phyloP scores from a whole-genome alignment of 35 echinoderm and acorn worm species.

The Patiria miniata region DNA sequence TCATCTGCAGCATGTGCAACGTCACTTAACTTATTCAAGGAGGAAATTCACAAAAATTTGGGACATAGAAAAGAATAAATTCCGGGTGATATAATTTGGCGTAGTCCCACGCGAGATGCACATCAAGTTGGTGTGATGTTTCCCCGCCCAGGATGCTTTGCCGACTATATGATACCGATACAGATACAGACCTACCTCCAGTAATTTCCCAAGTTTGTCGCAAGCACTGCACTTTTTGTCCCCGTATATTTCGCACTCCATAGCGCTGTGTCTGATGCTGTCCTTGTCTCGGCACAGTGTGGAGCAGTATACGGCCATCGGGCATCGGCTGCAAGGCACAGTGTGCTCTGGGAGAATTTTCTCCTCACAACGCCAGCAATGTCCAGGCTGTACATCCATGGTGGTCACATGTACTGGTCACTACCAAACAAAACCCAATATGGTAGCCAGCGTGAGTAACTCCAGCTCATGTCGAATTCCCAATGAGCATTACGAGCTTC shows the following conservation, averaged over 20 bases:
- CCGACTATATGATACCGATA: no score
- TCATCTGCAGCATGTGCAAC: background rate
- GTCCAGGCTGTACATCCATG: constrained; percentile 33
- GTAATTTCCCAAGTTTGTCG: background rate
- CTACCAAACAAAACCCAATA: background rate
- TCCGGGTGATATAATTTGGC: background rate
- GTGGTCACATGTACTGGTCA: background rate
- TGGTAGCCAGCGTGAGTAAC: background rate
- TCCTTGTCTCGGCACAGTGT: background rate
- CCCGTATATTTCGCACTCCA: constrained; percentile 25
- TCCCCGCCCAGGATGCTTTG: no score
- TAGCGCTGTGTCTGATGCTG: background rate
- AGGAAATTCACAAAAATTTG: background rate
- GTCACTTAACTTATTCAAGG: background rate
- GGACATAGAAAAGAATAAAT: background rate
- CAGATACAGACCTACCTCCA: background rate
- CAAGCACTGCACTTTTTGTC: constrained; percentile 12
- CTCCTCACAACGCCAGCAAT: constrained; percentile 49
- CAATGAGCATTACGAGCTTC: no score
- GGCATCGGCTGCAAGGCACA: constrained; percentile 18
- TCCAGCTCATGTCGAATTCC: no score
- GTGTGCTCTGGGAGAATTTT: background rate
- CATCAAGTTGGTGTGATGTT: no score
- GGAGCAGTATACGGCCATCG: background rate
- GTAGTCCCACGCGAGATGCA: background rate